These are phyloP conservation scores for Hypselothyrea guttata DNA, from an alignment of 2,888 invertebrate species.

Conservation along the genomic window DNA sequence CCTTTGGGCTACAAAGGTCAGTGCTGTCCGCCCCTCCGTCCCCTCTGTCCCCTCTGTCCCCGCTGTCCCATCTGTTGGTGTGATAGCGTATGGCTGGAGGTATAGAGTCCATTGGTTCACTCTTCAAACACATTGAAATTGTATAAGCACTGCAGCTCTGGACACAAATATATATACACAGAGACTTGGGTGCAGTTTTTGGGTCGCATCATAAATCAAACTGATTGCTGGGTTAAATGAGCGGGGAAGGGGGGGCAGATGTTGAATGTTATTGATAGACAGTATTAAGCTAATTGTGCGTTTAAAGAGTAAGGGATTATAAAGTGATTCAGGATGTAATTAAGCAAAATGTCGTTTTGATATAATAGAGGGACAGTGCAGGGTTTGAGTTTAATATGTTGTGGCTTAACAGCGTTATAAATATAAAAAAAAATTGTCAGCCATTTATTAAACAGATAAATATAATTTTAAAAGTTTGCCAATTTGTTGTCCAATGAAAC, in stretches of 20 bases:
- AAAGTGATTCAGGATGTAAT: slow-evolving; percentile 38
- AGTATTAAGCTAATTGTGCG: slow-evolving; percentile 42
- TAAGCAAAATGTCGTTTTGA: slow-evolving; percentile 24
- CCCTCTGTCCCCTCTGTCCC: background rate
- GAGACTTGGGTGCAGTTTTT: slow-evolving; percentile 49
- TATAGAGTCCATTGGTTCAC: slow-evolving; percentile 13
- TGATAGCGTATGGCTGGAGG: slow-evolving; percentile 19
- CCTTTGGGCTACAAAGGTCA: slow-evolving; percentile 61
- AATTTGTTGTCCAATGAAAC: too few species aligned
- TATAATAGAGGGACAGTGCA: background rate
- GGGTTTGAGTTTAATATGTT: background rate
- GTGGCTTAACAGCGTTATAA: too few species aligned
- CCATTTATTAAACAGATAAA: too few species aligned
- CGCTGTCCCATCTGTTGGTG: too few species aligned
- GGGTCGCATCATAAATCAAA: slow-evolving; percentile 65
- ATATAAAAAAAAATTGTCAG: too few species aligned
- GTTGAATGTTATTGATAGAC: slow-evolving; percentile 41
- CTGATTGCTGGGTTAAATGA: slow-evolving; percentile 34
- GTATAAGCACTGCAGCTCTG: slow-evolving; percentile 44
- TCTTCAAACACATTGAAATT: slow-evolving; percentile 44
- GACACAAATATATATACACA: slow-evolving; percentile 47
- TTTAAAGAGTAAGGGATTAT: slow-evolving; percentile 25
- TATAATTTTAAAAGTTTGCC: too few species aligned
- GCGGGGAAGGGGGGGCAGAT: background rate
- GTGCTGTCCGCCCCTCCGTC: background rate